Evolutionary conservation across 2,888 invertebrate species (phyloP), one percentile per base, ranked within the genome.

Genomic region (Rhogogaster chlorosoma): DNA sequence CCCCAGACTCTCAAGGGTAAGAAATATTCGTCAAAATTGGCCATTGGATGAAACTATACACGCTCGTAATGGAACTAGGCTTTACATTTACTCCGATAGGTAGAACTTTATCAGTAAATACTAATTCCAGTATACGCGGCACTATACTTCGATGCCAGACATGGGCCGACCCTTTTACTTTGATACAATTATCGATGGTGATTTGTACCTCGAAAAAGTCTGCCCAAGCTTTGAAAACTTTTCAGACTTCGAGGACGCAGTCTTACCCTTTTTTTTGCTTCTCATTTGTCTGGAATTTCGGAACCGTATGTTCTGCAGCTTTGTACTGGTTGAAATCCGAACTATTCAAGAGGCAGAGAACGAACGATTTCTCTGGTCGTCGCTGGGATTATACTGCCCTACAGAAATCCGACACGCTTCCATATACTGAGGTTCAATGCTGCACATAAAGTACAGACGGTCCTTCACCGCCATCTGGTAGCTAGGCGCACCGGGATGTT

Each of bases 361-460:
- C 10, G 42, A 73, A 73, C 38, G 42, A 73, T 73, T 42, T 22
- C 71, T 73, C 71, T 26, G n/a, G 71, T 73, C 22, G 22, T 73
- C 26, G n/a, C 71, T 73, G 42, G 77, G 77, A 77, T 77, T 49
- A 77, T 77, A 49, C n/a, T 15, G 32, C 77, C 53, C 49, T 53
- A 32, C 45, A 53, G 29, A 77, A 77, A 77, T 77, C 32, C 53
- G 53, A 53, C 77, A 77, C 77, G 77, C 77, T 49, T 77, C 71
- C n/a, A 73, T 29, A 45, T 22, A 12, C 7, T 6, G 42, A 42
- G 64, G 42, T 42, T 70, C 70, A 61, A 73, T 29, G 32, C 73
- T 53, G 84, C 12, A 32, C 36, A 84, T 84, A 84, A 84, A 84
- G 57, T 84, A 75, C 84, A 75, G 36, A 84, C 84, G 57, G 84